phyloP scores from a whole-genome alignment of 2,113 vertebrate species.

The Tragelaphus scriptus region DNA sequence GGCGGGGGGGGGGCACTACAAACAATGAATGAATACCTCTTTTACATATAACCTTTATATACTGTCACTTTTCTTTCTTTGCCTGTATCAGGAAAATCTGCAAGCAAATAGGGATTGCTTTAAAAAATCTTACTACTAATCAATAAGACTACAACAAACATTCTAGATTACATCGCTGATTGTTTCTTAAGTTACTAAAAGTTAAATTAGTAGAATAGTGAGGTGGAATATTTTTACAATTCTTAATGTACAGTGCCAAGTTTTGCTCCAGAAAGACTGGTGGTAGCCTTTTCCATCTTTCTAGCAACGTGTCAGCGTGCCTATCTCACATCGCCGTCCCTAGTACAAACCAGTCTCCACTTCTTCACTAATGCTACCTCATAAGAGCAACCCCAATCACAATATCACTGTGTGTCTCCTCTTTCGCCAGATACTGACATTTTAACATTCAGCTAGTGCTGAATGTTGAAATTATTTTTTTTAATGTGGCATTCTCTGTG shows the following conservation, averaged over 20 bases:
- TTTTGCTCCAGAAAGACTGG: not conserved
- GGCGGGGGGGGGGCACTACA: not conserved
- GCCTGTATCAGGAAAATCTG: not conserved
- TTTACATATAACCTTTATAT: not conserved
- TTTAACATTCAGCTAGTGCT: not conserved
- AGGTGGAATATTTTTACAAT: not conserved
- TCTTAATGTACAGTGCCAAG: not conserved
- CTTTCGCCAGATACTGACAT: not conserved
- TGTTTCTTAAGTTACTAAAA: not conserved
- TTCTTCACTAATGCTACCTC: not conserved
- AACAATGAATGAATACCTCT: not conserved
- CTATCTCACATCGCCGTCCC: not conserved
- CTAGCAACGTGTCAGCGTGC: not conserved
- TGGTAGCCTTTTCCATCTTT: not conserved
- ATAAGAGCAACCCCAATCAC: not conserved
- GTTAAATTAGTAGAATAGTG: slow-evolving; percentile 11
- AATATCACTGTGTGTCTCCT: not conserved
- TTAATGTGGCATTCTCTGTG: not conserved
- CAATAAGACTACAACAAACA: not conserved
- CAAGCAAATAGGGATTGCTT: not conserved
- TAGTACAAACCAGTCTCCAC: not conserved
- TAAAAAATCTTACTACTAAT: not conserved
- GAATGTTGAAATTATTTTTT: not conserved
- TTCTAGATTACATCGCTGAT: not conserved
- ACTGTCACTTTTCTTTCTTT: not conserved